Base-by-base conservation (phyloP, 2,797 vertebrate genomes). In the Macropodus opercularis region DNA sequence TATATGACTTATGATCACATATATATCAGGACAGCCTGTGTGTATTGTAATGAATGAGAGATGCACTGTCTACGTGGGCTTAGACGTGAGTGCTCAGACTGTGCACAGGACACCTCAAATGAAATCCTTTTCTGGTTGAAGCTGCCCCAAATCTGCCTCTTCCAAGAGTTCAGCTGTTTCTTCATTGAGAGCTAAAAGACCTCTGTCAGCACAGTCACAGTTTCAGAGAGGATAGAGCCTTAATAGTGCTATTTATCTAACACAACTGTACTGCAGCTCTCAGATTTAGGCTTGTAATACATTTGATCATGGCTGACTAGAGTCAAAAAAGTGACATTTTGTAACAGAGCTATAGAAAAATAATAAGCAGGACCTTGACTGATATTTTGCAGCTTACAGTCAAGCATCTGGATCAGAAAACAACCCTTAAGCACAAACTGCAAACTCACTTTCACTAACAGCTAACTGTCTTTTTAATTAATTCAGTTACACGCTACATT, bases 31-130 rank as follows among this genome's bases (percentile, higher is more conserved):
- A 14, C 63, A 61, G 55, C 42, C 72, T 42, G 32, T 58, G 17
- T 51, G 44, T 23, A 39, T 76, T 53, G 44, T 40, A 69, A 47
- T 67, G 68, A 73, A 67, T 83, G 76, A 68, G 41, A 73, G 49
- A 48, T 64, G 38, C 2, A 26, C 69, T 75, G 70, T 81, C 60
- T 11, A 47, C 44, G 67, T 54, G 31, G 57, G 75, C 83, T 64
- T 59, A n/a, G 48, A 55, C 43, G 14, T 27, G 32, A 60, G 56
- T 12, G 35, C 36, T 66, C 42, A 74, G 64, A 72, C 34, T 49
- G 42, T 19, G 42, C 8, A n/a, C 56, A 70, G 57, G 62, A 69
- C 46, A 48, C 14, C 18, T 23, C 38, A 51, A 44, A 39, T 59
- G 46, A 50, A 64, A 64, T 9, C 55, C 14, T 17, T 53, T 67